A percentile compares a stretch with the other conserved stretches of the same genome.
Conservation (phyloP, 2,113 vertebrate species). For the Carettochelys insculpta region DNA sequence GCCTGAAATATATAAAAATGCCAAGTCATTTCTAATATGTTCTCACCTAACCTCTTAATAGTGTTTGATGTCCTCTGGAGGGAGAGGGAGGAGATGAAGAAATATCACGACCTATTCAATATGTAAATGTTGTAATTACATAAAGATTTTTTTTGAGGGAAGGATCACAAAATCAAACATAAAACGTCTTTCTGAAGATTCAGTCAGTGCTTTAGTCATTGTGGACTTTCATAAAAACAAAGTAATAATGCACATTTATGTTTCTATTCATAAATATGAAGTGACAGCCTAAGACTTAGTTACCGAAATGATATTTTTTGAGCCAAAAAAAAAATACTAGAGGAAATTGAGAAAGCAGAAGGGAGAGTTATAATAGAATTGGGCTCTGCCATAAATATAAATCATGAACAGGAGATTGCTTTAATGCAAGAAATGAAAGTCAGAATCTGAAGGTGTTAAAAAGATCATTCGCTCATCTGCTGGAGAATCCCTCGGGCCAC, state of each 20-base stretch:
- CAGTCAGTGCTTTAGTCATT: conserved; percentile 28
- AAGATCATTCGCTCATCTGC: neutral
- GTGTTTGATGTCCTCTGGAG: neutral
- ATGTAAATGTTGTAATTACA: neutral
- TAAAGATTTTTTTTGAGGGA: conserved; percentile 24
- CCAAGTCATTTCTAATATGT: conserved; percentile 20
- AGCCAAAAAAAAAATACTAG: conserved; percentile 37
- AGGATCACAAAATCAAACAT: conserved; percentile 8
- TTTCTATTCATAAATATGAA: conserved; percentile 55
- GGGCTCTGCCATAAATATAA: conserved; percentile 45
- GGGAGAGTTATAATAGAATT: conserved; percentile 40
- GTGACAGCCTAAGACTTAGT: conserved; percentile 47
- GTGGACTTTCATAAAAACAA: conserved; percentile 41
- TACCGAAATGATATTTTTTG: conserved; percentile 40
- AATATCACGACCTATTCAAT: neutral
- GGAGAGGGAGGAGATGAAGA: neutral
- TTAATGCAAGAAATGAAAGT: conserved; percentile 49
- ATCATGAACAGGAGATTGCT: conserved; percentile 46
- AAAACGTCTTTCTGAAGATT: neutral
- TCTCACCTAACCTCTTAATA: conserved; percentile 16
- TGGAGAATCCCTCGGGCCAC: conserved; percentile 20
- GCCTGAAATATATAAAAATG: conserved; percentile 19
- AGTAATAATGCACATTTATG: conserved; percentile 4
- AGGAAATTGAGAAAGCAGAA: conserved; percentile 45
- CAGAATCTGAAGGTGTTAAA: conserved; percentile 34